Evolutionary conservation across 2,888 invertebrate species (phyloP).

Genomic region (Nomada ferruginata): DNA sequence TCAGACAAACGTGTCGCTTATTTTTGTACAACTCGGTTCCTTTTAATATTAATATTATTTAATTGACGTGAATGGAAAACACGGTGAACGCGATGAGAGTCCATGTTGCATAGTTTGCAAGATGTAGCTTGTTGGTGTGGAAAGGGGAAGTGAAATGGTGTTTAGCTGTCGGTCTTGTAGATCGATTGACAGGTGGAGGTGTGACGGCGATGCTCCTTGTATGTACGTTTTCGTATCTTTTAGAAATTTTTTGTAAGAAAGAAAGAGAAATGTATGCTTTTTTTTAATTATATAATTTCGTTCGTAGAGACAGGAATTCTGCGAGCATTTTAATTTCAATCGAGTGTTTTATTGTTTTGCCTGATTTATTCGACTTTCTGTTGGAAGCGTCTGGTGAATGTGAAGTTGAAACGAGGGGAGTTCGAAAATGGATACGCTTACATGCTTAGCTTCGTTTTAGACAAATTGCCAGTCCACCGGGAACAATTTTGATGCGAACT

Average conservation of each 20-base stretch:
- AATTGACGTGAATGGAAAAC: no score
- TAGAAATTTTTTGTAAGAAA: slow-evolving; percentile 15
- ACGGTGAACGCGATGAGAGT: no score
- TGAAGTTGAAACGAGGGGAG: background rate
- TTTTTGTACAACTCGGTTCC: no score
- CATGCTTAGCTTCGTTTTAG: background rate
- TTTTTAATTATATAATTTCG: background rate
- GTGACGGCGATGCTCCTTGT: no score
- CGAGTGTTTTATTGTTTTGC: no score
- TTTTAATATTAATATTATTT: no score
- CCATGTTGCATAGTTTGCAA: no score
- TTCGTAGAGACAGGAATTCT: background rate
- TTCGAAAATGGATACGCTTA: background rate
- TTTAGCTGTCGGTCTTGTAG: no score
- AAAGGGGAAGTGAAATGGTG: no score
- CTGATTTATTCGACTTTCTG: background rate
- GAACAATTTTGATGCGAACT: slow-evolving; percentile 60
- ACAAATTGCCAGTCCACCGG: background rate
- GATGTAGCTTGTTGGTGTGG: no score
- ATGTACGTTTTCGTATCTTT: no score
- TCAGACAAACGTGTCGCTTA: background rate
- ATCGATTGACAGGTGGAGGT: no score
- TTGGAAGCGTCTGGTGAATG: background rate
- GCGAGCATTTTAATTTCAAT: background rate
- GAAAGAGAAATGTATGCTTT: background rate